Conservation (phyloP, 2,888 invertebrate species). For the Macrophya alboannulata region DNA sequence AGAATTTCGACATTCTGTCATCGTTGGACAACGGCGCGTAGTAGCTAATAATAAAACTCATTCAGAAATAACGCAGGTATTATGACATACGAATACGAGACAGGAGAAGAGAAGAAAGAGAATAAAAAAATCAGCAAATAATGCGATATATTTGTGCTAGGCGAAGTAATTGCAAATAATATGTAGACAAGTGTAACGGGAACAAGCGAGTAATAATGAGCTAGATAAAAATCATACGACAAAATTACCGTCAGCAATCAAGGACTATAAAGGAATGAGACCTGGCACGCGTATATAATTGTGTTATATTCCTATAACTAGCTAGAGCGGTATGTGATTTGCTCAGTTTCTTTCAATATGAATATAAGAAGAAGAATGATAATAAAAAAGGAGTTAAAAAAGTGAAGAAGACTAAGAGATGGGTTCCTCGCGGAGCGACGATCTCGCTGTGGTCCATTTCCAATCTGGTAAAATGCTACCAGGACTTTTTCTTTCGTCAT, state of each 20-base stretch:
- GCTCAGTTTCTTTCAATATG: neutral
- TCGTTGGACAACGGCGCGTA: neutral
- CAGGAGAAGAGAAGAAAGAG: neutral
- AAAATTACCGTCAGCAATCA: neutral
- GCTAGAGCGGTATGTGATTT: neutral
- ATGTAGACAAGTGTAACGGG: neutral
- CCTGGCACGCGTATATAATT: neutral
- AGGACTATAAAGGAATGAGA: neutral
- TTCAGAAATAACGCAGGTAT: neutral
- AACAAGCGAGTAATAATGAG: conserved; percentile 9
- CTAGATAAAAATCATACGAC: neutral
- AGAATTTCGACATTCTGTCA: neutral
- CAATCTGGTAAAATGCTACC: conserved; percentile 31
- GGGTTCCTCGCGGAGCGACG: neutral
- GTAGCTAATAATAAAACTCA: conserved; percentile 18
- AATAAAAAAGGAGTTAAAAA: neutral
- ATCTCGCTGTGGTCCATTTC: conserved; percentile 15
- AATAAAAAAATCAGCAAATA: neutral
- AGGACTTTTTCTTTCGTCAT: neutral
- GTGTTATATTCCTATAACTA: neutral
- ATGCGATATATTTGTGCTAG: neutral
- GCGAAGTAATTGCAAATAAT: conserved; percentile 1
- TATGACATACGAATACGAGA: neutral
- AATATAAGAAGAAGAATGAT: neutral
- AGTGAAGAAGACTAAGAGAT: conserved; percentile 7